phyloP scores from a whole-genome alignment of 2,797 vertebrate species.

The Spheniscus humboldti region DNA sequence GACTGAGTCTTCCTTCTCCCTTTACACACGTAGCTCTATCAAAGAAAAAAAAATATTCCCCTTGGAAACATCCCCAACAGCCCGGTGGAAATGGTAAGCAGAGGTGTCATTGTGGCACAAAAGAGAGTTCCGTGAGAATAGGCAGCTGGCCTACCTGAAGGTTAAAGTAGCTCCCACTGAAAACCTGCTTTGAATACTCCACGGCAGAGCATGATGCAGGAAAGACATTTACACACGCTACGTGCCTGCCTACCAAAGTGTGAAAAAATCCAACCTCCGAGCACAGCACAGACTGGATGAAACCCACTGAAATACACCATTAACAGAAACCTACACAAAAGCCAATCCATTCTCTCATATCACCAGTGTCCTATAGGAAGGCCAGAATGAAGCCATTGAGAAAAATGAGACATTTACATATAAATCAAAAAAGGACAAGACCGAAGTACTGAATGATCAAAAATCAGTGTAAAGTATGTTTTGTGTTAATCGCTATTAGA shows the following conservation, averaged over 20 bases:
- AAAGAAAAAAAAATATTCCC: not conserved
- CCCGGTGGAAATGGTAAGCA: not conserved
- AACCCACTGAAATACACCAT: not conserved
- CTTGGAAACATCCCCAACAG: not conserved
- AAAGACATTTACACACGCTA: not conserved
- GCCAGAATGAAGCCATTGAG: constrained; percentile 24
- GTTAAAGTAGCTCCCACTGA: not conserved
- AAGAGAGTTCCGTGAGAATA: not conserved
- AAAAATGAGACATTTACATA: not conserved
- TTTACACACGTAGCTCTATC: not conserved
- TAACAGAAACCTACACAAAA: constrained; percentile 8
- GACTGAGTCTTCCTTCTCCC: not conserved
- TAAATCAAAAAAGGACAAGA: not conserved
- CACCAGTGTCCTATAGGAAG: not conserved
- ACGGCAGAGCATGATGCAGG: not conserved
- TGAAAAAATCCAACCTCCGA: not conserved
- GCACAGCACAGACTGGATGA: not conserved
- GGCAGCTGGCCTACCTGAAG: constrained; percentile 53
- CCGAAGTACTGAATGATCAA: not conserved
- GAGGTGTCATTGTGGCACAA: not conserved
- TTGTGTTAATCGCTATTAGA: not conserved
- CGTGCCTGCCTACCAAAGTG: not conserved
- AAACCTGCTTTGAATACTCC: not conserved
- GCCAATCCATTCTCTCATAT: not conserved
- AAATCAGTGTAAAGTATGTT: not conserved